Conservation (phyloP, 2,888 invertebrate genomes). For the Scrobipalpa atriplicella region DNA sequence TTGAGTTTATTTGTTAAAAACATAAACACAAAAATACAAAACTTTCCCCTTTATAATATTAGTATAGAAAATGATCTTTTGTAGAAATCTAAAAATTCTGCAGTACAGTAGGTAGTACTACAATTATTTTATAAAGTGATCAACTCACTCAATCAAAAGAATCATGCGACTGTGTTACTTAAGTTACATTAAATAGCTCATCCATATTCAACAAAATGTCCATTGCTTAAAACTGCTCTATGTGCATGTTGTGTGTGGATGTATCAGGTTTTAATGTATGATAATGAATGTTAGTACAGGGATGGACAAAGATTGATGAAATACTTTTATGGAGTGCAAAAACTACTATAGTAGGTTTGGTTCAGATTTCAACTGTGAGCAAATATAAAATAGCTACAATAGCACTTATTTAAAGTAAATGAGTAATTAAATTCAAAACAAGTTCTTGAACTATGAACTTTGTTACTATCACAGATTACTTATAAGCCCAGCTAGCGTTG, state of each 20-base stretch:
- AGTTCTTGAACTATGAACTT: conserved; percentile 2
- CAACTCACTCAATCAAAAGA: not conserved
- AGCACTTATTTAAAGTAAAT: too few relatives aligned
- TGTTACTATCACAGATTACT: not conserved
- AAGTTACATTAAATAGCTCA: conserved; percentile 10
- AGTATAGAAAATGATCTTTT: too few relatives aligned
- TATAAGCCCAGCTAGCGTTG: too few relatives aligned
- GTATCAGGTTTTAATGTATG: conserved; percentile 19
- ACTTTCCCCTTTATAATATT: too few relatives aligned
- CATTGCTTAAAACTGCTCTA: conserved; percentile 4
- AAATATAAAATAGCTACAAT: too few relatives aligned
- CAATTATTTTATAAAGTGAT: not conserved
- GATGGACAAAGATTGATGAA: not conserved
- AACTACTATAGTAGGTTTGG: not conserved
- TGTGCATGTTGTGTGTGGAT: conserved; percentile 6
- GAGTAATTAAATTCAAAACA: too few relatives aligned
- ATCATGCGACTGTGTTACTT: not conserved
- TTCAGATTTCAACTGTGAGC: not conserved
- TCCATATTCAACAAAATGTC: conserved; percentile 7
- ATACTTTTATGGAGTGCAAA: not conserved
- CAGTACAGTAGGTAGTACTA: too few relatives aligned
- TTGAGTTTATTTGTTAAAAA: too few relatives aligned
- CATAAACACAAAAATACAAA: too few relatives aligned
- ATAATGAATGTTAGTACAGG: conserved; percentile 8
- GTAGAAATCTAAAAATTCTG: too few relatives aligned